Evolutionary conservation across 2,113 vertebrate genomes (phyloP).

Genomic region (Tupaia tana): DNA sequence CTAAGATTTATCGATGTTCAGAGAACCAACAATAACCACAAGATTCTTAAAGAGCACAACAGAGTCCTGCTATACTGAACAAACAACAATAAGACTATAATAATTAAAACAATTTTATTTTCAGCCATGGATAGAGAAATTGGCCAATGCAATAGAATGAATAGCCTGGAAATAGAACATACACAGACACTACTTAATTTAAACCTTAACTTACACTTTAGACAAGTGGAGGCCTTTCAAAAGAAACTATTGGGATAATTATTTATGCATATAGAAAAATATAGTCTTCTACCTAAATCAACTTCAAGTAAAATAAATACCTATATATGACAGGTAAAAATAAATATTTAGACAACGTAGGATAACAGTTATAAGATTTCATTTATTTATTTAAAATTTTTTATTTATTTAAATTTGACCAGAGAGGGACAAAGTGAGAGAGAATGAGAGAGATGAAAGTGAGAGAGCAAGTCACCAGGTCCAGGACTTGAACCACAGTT

Average conservation of each 20-base stretch:
- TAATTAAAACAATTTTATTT: neutral
- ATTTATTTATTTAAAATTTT: too few relatives aligned
- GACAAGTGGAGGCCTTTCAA: neutral
- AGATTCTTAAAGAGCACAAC: neutral
- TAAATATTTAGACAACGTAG: neutral
- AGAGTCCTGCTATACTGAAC: neutral
- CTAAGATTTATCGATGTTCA: neutral
- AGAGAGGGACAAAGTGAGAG: too few relatives aligned
- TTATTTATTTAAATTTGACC: too few relatives aligned
- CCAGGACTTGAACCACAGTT: too few relatives aligned
- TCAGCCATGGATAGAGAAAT: neutral
- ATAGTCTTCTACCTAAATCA: neutral
- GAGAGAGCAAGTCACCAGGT: too few relatives aligned
- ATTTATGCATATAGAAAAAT: neutral
- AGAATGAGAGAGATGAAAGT: too few relatives aligned
- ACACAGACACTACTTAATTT: neutral
- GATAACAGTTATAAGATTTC: too few relatives aligned
- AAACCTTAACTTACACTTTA: neutral
- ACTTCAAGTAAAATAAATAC: neutral
- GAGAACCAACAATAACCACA: neutral
- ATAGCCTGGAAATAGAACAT: neutral
- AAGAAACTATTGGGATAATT: neutral
- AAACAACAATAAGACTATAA: neutral
- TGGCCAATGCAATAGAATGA: neutral
- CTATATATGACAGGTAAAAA: neutral